Evolutionary conservation across 2,797 vertebrate genomes (phyloP).

Genomic region (Garrulus glandarius): DNA sequence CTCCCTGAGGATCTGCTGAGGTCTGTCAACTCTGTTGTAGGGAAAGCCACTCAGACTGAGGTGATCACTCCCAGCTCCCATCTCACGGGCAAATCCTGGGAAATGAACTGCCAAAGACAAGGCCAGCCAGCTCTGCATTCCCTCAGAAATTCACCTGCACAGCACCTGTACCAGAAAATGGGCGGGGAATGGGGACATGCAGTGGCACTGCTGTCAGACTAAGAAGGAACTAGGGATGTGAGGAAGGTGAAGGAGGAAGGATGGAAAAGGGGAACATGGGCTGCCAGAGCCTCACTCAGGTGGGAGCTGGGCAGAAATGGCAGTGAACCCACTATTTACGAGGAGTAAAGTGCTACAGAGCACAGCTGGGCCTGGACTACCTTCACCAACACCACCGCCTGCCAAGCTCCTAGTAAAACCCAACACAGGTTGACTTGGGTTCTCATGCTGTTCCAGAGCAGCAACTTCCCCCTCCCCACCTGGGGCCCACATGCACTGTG

Average conservation of each 20-base stretch:
- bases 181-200: neutral
- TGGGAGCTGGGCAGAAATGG: slow-evolving; percentile 11
- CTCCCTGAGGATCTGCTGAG: neutral
- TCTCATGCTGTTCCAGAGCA: neutral
- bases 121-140: neutral
- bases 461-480: neutral
- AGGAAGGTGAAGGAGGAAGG: neutral
- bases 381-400: slow-evolving; percentile 35
- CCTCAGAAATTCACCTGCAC: neutral
- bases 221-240: neutral
- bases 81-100: neutral
- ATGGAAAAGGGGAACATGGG: neutral
- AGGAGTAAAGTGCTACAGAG: slow-evolving; percentile 51
- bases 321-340: slow-evolving; percentile 34
- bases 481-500: neutral
- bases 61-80: neutral
- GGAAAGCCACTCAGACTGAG: neutral
- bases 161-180: neutral
- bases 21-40: neutral
- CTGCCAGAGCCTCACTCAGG: neutral
- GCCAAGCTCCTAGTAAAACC: slow-evolving; percentile 57
- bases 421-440: slow-evolving; percentile 3
- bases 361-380: slow-evolving; percentile 41
- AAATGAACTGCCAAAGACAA: neutral
- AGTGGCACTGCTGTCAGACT: neutral